Percentiles rank a stretch among this genome's conserved stretches.
phyloP scores from a whole-genome alignment of 2,113 vertebrate genomes.

The Phalacrocorax carbo region DNA sequence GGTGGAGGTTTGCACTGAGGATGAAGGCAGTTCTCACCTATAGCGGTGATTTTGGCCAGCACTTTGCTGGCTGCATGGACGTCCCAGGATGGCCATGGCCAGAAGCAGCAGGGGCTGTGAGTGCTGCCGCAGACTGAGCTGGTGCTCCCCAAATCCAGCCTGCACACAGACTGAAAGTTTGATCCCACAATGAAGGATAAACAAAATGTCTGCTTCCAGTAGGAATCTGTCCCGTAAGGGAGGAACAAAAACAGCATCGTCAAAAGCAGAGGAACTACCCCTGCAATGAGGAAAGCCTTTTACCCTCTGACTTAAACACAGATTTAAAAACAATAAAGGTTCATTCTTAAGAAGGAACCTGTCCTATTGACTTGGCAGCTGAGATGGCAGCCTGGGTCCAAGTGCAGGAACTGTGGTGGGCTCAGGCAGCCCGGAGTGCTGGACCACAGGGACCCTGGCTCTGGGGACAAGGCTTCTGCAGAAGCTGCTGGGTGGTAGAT shows the following conservation, averaged over 20 bases:
- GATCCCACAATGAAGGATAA: neutral
- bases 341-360: neutral
- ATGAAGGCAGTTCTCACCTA: neutral
- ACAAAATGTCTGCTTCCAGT: neutral
- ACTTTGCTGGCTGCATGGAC: rapidly evolving
- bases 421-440: neutral
- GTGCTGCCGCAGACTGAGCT: neutral
- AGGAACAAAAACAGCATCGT: neutral
- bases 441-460: neutral
- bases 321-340: neutral
- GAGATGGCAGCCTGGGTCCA: neutral
- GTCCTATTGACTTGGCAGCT: neutral
- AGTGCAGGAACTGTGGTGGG: rapidly evolving
- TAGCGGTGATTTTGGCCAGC: neutral
- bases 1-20: neutral
- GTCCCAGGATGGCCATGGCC: neutral
- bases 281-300: neutral
- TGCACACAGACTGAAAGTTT: neutral
- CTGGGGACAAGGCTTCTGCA: neutral
- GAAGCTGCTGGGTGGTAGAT: neutral
- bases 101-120: rapidly evolving
- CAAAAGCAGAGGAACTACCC: neutral
- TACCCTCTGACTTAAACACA: neutral
- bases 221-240: neutral
- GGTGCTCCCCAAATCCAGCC: neutral